Percentiles rank a stretch among this genome's conserved stretches.
phyloP scores from a whole-genome alignment of 2,797 vertebrate species.

The Hippoglossus hippoglossus region DNA sequence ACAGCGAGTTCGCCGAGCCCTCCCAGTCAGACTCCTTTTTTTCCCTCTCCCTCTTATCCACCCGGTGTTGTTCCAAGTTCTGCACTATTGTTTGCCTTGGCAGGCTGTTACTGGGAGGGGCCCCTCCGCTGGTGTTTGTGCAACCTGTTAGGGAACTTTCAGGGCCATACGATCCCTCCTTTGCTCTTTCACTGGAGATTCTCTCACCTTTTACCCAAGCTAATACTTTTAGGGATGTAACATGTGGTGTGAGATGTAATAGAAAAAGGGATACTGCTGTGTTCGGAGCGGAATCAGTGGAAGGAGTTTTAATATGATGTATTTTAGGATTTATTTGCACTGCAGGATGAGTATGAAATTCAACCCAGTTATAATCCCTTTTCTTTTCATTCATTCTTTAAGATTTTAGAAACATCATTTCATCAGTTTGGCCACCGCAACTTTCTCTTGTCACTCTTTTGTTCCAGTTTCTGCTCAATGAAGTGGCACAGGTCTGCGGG shows the following conservation, averaged over 20 bases:
- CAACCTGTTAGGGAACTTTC: slow-evolving; percentile 88
- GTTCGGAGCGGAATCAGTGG: neutral
- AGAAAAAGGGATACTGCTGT: slow-evolving; percentile 2
- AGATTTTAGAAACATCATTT: neutral
- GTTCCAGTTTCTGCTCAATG: slow-evolving; percentile 18
- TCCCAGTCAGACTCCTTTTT: slow-evolving; percentile 62
- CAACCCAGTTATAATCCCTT: neutral
- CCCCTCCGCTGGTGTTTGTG: slow-evolving; percentile 79
- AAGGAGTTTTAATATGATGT: neutral
- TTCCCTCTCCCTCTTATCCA: slow-evolving; percentile 73
- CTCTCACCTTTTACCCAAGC: slow-evolving; percentile 61
- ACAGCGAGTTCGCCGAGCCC: slow-evolving; percentile 64
- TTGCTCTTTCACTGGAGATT: slow-evolving; percentile 53
- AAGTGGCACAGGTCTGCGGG: slow-evolving; percentile 35
- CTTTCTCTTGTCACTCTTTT: slow-evolving; percentile 30
- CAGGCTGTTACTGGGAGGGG: slow-evolving; percentile 85
- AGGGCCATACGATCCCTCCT: slow-evolving; percentile 78
- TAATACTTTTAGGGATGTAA: slow-evolving; percentile 37
- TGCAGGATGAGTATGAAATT: slow-evolving; percentile 3
- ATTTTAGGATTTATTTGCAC: neutral
- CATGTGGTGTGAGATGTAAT: slow-evolving; percentile 8
- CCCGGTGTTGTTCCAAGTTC: slow-evolving; percentile 85
- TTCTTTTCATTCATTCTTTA: neutral
- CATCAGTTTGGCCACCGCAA: slow-evolving; percentile 5
- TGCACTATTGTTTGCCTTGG: slow-evolving; percentile 88